Evolutionary conservation across 2,888 invertebrate species (phyloP), one percentile per base, ranked within the genome.

Genomic region (Therioaphis trifolii): DNA sequence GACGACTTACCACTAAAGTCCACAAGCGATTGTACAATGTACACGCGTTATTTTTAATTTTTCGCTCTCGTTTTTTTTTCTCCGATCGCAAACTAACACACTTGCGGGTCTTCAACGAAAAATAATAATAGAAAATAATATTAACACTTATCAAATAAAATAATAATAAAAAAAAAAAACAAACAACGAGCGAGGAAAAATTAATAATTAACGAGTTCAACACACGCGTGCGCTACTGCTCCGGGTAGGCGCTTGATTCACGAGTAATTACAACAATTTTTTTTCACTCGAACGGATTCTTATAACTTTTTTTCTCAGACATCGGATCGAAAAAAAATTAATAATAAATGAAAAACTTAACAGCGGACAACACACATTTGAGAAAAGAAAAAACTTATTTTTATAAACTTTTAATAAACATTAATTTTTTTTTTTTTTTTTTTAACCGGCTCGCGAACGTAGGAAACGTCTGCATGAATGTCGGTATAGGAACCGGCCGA

Each of bases 401-500:
- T 18, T 49, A 46, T 18, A 71, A 46, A 68, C 21, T 43, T 15
- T 43, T 27, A 74, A 43, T 1, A 24, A 35, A 71, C 24, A 52
- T 49, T 0, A 24, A 15, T 55, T 52, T 46, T 58, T 79, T 79
- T 77, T 52, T 79, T 77, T 49, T 52, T 80, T 82, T 71, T 72
- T 49, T 72, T n/a, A 82, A 82, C 82, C 82, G 82, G 82, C 82
- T 82, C 82, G 49, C 82, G 82, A 11, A 71, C 69, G 29, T 29
- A 63, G 29, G 49, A 24, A 63, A 63, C 72, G 82, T 63, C 49
- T 40, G 74, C 82, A 63, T 63, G 63, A 82, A 74, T 74, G 82
- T 63, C 82, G 82, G 82, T 78, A 68, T 74, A 49, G 55, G 74
- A 82, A 82, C 82, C 82, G 82, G 82, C 82, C 82, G 82, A 82